Evolutionary conservation across 1,140 invertebrate genomes (phyloP), one percentile per base, ranked within the genome.

Genomic region (Drosophila subobscura): DNA sequence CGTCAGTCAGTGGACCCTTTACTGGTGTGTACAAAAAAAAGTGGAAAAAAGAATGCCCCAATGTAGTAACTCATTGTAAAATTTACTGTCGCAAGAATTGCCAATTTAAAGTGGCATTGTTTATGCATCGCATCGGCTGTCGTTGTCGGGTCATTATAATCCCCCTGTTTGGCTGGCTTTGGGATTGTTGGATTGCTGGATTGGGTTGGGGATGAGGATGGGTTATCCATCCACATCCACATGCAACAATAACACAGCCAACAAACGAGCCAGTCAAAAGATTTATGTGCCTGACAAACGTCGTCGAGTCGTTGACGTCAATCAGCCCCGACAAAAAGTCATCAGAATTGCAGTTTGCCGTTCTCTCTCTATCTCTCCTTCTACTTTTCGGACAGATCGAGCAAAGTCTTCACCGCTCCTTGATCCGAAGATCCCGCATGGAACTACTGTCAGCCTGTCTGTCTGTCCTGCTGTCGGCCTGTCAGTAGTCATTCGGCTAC

Each of bases 31-130:
- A 37, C 56, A 75, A 75, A 23, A 37, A 37, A 12, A 41, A 27
- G 29, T 23, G 5, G 29, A n/a, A 59, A 22, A 46, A 41, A 23
- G 65, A 66, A 70, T 49, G 66, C 50, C 72, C 63, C 63, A 60
- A 52, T 66, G 73, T 75, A 77, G 79, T 88, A 89, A 88, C 74
- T 89, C 79, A 88, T 88, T 84, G 72, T 65, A 77, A 67, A 68
- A 88, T 85, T 85, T 86, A 85, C 74, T 79, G 81, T 86, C 67
- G 54, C 80, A 79, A 76, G 67, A 79, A 73, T 84, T 67, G 83
- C 83, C 84, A 88, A 88, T 88, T 88, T 88, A 88, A 89, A 88
- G 58, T 81, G 79, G 67, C 84, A 88, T 86, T 79, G 84, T 88
- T 89, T 84, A 89, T 88, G 77, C 59, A 53, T 64, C 71, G 61